Percentiles rank a stretch among this genome's conserved stretches.
phyloP scores from a whole-genome alignment of 2,113 vertebrate genomes.

The Cebus imitator region DNA sequence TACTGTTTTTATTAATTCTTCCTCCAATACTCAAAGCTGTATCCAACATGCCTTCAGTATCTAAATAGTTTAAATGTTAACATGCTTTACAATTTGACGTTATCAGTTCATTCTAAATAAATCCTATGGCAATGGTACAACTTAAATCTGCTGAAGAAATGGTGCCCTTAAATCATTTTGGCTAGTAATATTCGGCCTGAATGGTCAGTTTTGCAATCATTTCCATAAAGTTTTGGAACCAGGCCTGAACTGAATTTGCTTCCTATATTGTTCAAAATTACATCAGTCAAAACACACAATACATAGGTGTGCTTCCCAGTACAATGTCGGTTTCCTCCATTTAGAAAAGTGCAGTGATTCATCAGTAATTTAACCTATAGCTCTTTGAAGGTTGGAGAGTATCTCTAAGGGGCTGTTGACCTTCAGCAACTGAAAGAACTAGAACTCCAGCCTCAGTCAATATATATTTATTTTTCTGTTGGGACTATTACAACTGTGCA shows the following conservation, averaged over 20 bases:
- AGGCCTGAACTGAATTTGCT: background rate
- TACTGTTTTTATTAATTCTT: background rate
- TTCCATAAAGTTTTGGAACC: slow-evolving; percentile 43
- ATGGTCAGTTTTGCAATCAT: background rate
- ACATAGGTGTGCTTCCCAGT: background rate
- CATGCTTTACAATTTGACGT: background rate
- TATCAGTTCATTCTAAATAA: background rate
- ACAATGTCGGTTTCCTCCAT: slow-evolving; percentile 67
- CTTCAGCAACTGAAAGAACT: slow-evolving; percentile 85
- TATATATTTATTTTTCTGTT: slow-evolving; percentile 89
- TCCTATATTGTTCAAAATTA: slow-evolving; percentile 46
- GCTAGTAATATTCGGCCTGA: background rate
- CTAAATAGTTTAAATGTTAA: slow-evolving; percentile 29
- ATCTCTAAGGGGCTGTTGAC: slow-evolving; percentile 87
- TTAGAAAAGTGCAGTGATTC: slow-evolving; percentile 80
- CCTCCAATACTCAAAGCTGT: background rate
- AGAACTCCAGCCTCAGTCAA: slow-evolving; percentile 84
- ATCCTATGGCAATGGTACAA: slow-evolving; percentile 41
- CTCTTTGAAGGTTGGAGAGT: slow-evolving; percentile 85
- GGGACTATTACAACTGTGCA: slow-evolving; percentile 85
- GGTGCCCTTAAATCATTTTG: background rate
- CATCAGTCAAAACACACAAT: slow-evolving; percentile 67
- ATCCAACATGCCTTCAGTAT: background rate
- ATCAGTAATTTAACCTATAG: slow-evolving; percentile 87
- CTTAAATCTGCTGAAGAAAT: background rate